phyloP scores from a whole-genome alignment of 23 tunicate species.

The Ascidia mentula region DNA sequence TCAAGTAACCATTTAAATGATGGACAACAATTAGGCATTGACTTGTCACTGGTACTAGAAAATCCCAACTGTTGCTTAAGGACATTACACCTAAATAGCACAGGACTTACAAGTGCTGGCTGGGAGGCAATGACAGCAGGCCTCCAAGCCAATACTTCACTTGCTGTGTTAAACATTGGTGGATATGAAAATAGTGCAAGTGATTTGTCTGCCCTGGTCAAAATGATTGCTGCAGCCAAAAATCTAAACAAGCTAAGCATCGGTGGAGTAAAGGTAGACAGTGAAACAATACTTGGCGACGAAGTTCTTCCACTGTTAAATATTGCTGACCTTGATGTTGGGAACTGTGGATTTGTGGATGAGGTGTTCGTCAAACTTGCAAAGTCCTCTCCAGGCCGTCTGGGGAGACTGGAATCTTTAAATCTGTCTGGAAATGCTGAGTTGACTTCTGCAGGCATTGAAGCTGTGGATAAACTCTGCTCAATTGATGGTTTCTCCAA shows the following conservation, averaged over 20 bases:
- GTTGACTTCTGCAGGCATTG: conserved; percentile 22
- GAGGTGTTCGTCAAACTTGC: conserved; percentile 14
- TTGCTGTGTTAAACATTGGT: conserved; percentile 33
- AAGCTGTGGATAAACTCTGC: conserved; percentile 23
- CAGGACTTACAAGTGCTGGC: conserved; percentile 42
- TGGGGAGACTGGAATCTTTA: conserved; percentile 25
- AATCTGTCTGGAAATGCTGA: conserved; percentile 60
- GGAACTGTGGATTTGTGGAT: conserved; percentile 30
- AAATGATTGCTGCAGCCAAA: conserved; percentile 22
- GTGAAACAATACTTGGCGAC: neutral
- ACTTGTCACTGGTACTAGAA: conserved; percentile 51
- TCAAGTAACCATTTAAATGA: conserved; percentile 54
- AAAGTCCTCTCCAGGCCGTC: conserved; percentile 3
- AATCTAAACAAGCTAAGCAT: neutral
- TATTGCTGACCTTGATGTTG: conserved; percentile 21
- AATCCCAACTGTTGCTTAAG: conserved; percentile 31
- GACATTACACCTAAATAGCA: conserved; percentile 42
- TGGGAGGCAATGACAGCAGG: conserved; percentile 48
- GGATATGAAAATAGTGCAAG: conserved; percentile 30
- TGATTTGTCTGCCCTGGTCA: conserved; percentile 17
- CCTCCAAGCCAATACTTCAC: conserved; percentile 19
- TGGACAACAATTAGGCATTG: conserved; percentile 56
- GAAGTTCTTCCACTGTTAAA: neutral
- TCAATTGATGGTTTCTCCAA: neutral
- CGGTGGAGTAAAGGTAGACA: conserved; percentile 14